Evolutionary conservation across 2,888 invertebrate species (phyloP).

Genomic region (Melanostoma mellinum): DNA sequence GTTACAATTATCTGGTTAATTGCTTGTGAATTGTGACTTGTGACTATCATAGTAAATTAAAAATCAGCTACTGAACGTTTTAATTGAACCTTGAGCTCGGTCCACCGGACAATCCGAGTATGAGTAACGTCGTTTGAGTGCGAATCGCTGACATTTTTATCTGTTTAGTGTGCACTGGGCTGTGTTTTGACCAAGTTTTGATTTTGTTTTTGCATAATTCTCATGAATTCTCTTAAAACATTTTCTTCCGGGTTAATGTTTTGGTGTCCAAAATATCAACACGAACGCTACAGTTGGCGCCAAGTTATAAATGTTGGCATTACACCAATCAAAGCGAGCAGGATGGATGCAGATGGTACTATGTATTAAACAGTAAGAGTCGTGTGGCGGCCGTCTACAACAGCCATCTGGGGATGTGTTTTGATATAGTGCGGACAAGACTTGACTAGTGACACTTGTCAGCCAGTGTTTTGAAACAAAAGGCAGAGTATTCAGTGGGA

Average conservation of each 20-base stretch:
- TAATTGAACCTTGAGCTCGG: slow-evolving; percentile 23
- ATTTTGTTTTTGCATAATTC: slow-evolving; percentile 36
- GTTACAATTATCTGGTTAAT: slow-evolving; percentile 45
- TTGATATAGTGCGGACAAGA: slow-evolving; percentile 55
- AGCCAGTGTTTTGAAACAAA: slow-evolving; percentile 34
- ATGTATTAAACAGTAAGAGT: slow-evolving; percentile 12
- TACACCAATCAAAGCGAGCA: slow-evolving; percentile 61
- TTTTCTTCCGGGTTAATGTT: slow-evolving; percentile 63
- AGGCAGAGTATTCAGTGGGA: slow-evolving; percentile 33
- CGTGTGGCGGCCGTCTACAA: slow-evolving; percentile 27
- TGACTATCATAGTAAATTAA: slow-evolving; percentile 27
- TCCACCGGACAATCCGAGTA: neutral
- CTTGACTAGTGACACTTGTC: slow-evolving; percentile 62
- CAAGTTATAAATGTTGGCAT: slow-evolving; percentile 72
- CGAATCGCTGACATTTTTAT: slow-evolving; percentile 6
- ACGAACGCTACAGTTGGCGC: slow-evolving; percentile 64
- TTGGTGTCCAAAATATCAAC: slow-evolving; percentile 57
- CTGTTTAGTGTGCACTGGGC: neutral
- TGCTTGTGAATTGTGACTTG: slow-evolving; percentile 14
- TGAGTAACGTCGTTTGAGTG: neutral
- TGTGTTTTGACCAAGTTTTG: slow-evolving; percentile 4
- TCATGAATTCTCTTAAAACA: slow-evolving; percentile 35
- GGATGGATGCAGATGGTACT: slow-evolving; percentile 42
- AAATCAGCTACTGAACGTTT: neutral
- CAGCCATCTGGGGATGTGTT: slow-evolving; percentile 48